phyloP scores from a whole-genome alignment of 2,113 vertebrate genomes.

The Steatornis caripensis region DNA sequence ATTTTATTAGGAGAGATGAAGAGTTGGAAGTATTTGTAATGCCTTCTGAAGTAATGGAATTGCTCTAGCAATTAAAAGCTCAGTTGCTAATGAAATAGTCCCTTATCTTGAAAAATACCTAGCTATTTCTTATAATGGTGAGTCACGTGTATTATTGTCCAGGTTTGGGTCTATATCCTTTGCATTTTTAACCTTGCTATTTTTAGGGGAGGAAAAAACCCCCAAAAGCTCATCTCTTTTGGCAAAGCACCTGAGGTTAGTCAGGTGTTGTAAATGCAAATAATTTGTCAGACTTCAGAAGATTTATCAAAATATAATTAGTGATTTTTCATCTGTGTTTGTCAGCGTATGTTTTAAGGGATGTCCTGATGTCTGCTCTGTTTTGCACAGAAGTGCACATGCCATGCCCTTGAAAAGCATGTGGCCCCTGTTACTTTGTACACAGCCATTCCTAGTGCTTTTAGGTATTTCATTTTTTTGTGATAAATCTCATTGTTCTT shows the following conservation, averaged over 20 bases:
- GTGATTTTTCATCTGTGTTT: not conserved
- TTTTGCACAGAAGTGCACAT: not conserved
- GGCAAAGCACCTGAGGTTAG: not conserved
- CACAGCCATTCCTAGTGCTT: not conserved
- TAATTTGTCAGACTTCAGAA: not conserved
- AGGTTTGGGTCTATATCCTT: not conserved
- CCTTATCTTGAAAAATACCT: not conserved
- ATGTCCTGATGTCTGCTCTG: not conserved
- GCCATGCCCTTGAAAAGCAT: not conserved
- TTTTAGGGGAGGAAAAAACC: too few relatives aligned
- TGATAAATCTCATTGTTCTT: not conserved
- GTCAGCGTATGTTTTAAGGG: not conserved
- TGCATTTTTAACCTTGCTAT: not conserved
- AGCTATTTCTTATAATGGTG: not conserved
- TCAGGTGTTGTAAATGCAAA: not conserved
- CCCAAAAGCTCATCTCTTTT: not conserved
- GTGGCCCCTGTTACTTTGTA: not conserved
- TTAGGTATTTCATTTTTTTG: not conserved
- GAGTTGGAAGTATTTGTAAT: not conserved
- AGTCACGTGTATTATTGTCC: not conserved
- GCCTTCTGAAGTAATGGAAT: constrained; percentile 21
- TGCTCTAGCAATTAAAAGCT: constrained; percentile 9
- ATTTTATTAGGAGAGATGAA: not conserved
- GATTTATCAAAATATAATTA: not conserved
- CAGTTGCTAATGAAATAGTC: not conserved